Percentiles rank a stretch among this genome's conserved stretches.
These are phyloP conservation scores for Myocastor coypus DNA, from an alignment of 2,113 vertebrate species.

Conservation along the genomic window DNA sequence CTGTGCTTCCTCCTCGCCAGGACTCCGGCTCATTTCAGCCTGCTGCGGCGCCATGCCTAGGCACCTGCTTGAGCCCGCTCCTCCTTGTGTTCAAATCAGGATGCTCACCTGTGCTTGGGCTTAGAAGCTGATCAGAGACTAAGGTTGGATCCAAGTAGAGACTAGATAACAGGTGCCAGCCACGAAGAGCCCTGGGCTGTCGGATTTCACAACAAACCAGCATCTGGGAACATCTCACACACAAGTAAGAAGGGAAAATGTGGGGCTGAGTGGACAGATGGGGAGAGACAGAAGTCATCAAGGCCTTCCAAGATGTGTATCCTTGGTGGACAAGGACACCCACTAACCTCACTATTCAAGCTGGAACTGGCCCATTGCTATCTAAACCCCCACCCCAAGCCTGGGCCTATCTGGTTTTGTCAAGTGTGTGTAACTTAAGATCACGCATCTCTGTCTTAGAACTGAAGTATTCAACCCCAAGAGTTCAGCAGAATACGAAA, in stretches of 20 bases:
- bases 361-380: rapidly evolving
- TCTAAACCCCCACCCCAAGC: rapidly evolving
- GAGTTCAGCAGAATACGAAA: neutral
- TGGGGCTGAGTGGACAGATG: neutral
- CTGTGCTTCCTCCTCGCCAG: neutral
- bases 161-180: neutral
- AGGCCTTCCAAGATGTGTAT: neutral
- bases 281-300: neutral
- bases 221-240: neutral
- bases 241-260: neutral
- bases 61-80: neutral
- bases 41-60: neutral
- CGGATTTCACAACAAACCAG: neutral
- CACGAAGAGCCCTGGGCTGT: no score
- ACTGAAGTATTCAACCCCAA: neutral
- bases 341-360: no score
- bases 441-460: neutral
- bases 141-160: neutral
- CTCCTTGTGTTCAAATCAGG: neutral
- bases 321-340: no score
- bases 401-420: neutral
- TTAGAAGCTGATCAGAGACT: neutral
- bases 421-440: neutral
- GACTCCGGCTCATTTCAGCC: neutral
- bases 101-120: neutral